A percentile compares a stretch with the other conserved stretches of the same genome.
Evolutionary conservation across 2,888 invertebrate genomes (phyloP).

Genomic region (Hyles lineata): DNA sequence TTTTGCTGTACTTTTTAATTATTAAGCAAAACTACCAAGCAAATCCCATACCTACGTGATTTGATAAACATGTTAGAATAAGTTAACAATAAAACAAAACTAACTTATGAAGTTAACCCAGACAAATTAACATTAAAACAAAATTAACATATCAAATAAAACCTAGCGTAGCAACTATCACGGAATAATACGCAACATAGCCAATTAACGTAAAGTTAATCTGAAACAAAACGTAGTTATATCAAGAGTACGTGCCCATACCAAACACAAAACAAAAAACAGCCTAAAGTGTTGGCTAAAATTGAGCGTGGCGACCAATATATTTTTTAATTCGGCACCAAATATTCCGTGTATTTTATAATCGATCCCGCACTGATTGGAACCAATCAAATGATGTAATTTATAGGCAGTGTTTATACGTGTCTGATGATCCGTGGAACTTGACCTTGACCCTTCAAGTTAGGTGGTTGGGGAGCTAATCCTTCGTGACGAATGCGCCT

Average conservation of each 20-base stretch:
- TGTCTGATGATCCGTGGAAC: slow-evolving; percentile 53
- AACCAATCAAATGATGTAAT: slow-evolving; percentile 80
- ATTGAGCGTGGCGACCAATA: slow-evolving; percentile 60
- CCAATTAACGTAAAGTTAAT: slow-evolving; percentile 5
- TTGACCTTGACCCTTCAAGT: slow-evolving; percentile 64
- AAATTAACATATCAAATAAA: neutral
- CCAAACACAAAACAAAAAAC: slow-evolving; percentile 16
- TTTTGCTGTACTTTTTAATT: too few species aligned
- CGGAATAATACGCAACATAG: neutral
- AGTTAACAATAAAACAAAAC: too few species aligned
- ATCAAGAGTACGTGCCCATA: slow-evolving; percentile 28
- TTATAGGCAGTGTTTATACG: slow-evolving; percentile 68
- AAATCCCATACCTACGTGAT: too few species aligned
- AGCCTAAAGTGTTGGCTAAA: slow-evolving; percentile 56
- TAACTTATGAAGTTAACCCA: too few species aligned
- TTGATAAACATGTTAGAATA: too few species aligned
- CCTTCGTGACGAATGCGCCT: slow-evolving; percentile 74
- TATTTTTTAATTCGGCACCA: slow-evolving; percentile 55
- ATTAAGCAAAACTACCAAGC: too few species aligned
- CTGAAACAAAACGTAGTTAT: slow-evolving; percentile 22
- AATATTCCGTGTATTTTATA: slow-evolving; percentile 64
- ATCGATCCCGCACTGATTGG: slow-evolving; percentile 77
- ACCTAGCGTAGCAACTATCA: neutral
- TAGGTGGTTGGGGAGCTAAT: slow-evolving; percentile 56
- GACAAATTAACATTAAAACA: neutral